These are phyloP conservation scores for Cololabis saira DNA, from an alignment of 2,113 vertebrate species.

Conservation along the genomic window DNA sequence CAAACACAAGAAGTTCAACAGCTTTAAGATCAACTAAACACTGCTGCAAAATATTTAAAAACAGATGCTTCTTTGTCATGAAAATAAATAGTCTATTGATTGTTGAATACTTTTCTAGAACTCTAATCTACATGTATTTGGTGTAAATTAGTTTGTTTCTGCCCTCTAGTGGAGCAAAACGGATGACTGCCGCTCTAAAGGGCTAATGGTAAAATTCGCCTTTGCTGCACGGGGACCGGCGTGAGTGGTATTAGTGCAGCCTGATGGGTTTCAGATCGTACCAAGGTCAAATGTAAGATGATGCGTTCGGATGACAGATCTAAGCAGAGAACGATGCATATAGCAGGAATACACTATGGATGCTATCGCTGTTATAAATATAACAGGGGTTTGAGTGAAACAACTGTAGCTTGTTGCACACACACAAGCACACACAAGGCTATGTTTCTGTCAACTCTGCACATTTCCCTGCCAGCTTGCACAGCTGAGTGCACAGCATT, in stretches of 20 bases:
- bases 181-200: conserved; percentile 8
- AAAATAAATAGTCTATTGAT: not conserved
- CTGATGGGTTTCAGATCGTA: conserved; percentile 58
- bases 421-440: conserved; percentile 25
- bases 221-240: conserved; percentile 32
- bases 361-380: conserved; percentile 63
- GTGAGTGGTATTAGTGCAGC: conserved; percentile 35
- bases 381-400: conserved; percentile 68
- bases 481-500: conserved; percentile 71
- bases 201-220: not conserved
- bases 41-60: not conserved
- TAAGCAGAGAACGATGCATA: conserved; percentile 37
- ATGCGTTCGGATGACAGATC: conserved; percentile 39
- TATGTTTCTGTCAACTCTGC: conserved; percentile 75
- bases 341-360: conserved; percentile 43
- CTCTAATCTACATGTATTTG: not conserved
- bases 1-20: not conserved
- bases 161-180: conserved; percentile 50
- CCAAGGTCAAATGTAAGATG: conserved; percentile 68
- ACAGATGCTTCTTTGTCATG: not conserved
- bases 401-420: conserved; percentile 70
- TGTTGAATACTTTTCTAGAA: not conserved
- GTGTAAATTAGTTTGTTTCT: not conserved
- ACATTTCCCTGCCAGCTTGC: conserved; percentile 75
- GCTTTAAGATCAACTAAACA: not conserved